A percentile compares a stretch with the other conserved stretches of the same genome.
Evolutionary conservation across 2,888 invertebrate genomes (phyloP).

Genomic region (Pollenia angustigena): DNA sequence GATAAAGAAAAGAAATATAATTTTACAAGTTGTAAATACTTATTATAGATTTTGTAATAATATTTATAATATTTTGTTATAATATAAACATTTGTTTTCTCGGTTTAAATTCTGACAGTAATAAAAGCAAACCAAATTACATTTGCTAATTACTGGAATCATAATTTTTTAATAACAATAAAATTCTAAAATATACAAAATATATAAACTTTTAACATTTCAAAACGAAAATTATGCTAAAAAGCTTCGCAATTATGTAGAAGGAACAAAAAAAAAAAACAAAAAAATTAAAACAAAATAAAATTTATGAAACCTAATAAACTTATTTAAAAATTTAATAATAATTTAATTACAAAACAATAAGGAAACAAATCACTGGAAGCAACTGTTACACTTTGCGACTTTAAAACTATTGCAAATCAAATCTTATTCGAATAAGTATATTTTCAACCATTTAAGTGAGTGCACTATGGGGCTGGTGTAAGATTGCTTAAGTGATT

Average conservation of each 20-base stretch:
- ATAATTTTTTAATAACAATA: conserved; percentile 28
- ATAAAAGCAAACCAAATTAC: conserved; percentile 58
- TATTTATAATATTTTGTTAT: conserved; percentile 44
- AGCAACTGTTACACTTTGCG: not conserved
- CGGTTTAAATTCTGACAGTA: not conserved
- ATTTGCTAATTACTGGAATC: conserved; percentile 54
- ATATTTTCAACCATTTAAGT: not conserved
- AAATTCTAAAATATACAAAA: conserved; percentile 52
- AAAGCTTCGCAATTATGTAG: conserved; percentile 68
- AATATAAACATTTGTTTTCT: conserved; percentile 33
- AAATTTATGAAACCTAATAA: not conserved
- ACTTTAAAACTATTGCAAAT: too few species aligned
- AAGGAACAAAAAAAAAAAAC: conserved; percentile 1
- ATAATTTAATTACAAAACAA: not conserved
- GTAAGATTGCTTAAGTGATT: conserved; percentile 20
- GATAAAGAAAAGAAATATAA: conserved; percentile 80
- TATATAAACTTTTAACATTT: conserved; percentile 48
- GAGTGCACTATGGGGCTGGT: not conserved
- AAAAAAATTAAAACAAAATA: not conserved
- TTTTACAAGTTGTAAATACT: conserved; percentile 68
- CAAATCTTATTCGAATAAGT: not conserved
- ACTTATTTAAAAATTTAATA: not conserved
- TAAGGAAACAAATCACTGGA: conserved; percentile 21
- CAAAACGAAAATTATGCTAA: conserved; percentile 65
- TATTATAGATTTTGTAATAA: conserved; percentile 74